These are phyloP conservation scores for Octodon degus DNA, from an alignment of 2,113 vertebrate species.

Conservation along the genomic window DNA sequence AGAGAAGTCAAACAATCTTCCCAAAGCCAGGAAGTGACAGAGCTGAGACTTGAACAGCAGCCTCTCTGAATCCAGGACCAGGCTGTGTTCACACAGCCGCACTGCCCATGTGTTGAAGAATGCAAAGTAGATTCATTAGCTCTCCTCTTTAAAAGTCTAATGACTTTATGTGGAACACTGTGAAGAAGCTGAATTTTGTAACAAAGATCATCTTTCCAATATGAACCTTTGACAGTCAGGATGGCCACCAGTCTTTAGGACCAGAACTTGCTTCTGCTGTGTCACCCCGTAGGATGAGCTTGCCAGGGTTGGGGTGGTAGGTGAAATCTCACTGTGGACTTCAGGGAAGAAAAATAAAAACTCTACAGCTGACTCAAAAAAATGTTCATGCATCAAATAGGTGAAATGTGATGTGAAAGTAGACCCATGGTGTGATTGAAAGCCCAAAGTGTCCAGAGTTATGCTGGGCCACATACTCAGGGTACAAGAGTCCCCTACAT, in stretches of 20 bases:
- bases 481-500: neutral
- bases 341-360: neutral
- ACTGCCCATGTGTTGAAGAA: neutral
- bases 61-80: neutral
- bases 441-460: neutral
- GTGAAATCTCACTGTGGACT: slow-evolving; percentile 20
- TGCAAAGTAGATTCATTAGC: neutral
- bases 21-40: neutral
- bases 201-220: neutral
- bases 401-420: neutral
- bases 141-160: neutral
- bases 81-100: neutral
- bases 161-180: neutral
- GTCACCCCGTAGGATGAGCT: neutral
- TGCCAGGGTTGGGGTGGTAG: neutral
- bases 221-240: neutral
- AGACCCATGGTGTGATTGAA: neutral
- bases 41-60: neutral
- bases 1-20: neutral
- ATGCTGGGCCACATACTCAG: neutral
- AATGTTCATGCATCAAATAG: neutral
- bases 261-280: neutral
- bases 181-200: neutral
- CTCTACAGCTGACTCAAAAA: neutral
- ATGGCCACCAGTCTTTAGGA: neutral